Base-by-base conservation (phyloP, 2,797 vertebrate species). In the Sebastes iracundus region DNA sequence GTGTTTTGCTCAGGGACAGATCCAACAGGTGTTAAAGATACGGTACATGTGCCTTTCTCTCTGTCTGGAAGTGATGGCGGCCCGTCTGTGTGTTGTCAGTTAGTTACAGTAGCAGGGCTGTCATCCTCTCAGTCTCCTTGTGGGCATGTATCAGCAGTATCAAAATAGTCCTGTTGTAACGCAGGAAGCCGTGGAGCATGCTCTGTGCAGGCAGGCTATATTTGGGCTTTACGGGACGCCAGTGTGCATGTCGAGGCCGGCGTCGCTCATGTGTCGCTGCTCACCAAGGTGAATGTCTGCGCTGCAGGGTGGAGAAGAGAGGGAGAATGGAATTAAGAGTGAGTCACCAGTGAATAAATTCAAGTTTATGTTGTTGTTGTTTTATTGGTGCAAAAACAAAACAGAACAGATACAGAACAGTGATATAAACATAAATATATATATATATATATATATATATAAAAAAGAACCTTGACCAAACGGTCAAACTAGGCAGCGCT, bases 181-280 rank as follows among this genome's bases (percentile, higher is more conserved):
- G 64, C 87, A 86, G 79, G 82, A 84, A 82, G 88, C 90, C 78
- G 20, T 81, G 81, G 84, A 80, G 88, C 86, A 85, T 88, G 86
- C 83, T 83, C 82, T 59, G 81, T 88, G 90, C 84, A 80, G 85
- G 81, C 82, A 72, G 84, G 90, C 90, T 94, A 92, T 86, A 92
- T 90, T 35, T 71, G 72, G 89, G 85, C 87, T 90, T 72, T 77
- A 80, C 2, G 65, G 73, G 87, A 78, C 10, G 62, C 67, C 79
- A 2, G 72, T 33, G 64, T 59, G 66, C 70, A 61, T 6, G 64
- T 66, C 4, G 12, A 35, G 53, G 63, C 52, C 14, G 35, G 59
- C 30, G 22, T 7, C 9, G 25, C 83, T 95, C 93, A 95, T 71
- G 89, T 92, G 87, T 95, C 91, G 6, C 89, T 90, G 88, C 81